Evolutionary conservation across 37 sponge, comb jelly and placozoan genomes (phyloP).

Genomic region (Theonella swinhoei): DNA sequence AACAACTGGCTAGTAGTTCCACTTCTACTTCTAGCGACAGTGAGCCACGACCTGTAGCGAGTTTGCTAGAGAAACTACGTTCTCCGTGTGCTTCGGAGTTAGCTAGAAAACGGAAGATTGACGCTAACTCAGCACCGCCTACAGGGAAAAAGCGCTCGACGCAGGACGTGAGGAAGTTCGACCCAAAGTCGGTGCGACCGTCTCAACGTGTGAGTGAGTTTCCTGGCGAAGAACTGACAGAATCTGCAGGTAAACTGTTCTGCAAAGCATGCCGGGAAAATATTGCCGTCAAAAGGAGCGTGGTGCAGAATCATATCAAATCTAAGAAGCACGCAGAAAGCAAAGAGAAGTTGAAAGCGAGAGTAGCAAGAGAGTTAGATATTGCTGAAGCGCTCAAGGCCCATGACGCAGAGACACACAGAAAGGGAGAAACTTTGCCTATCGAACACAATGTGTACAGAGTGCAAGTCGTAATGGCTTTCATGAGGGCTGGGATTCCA

Average conservation of each 20-base stretch:
- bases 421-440: slow-evolving; percentile 6
- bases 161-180: background rate
- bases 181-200: background rate
- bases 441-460: background rate
- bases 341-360: background rate
- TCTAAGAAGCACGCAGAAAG: slow-evolving; percentile 4
- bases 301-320: background rate
- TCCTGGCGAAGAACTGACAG: background rate
- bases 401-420: background rate
- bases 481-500: background rate
- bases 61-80: slow-evolving; percentile 2
- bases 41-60: no score
- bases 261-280: slow-evolving; percentile 14
- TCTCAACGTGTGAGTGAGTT: slow-evolving; percentile 1
- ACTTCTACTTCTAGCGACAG: no score
- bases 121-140: background rate
- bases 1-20: no score
- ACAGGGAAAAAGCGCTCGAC: background rate
- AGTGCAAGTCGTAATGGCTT: background rate
- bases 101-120: slow-evolving; percentile 6
- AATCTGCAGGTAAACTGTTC: background rate
- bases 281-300: background rate
- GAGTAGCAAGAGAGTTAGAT: background rate
- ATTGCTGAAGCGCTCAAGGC: background rate
- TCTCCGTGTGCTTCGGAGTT: background rate